phyloP scores from a whole-genome alignment of 2,888 invertebrate species.

The Disparrhopalites patrizii region DNA sequence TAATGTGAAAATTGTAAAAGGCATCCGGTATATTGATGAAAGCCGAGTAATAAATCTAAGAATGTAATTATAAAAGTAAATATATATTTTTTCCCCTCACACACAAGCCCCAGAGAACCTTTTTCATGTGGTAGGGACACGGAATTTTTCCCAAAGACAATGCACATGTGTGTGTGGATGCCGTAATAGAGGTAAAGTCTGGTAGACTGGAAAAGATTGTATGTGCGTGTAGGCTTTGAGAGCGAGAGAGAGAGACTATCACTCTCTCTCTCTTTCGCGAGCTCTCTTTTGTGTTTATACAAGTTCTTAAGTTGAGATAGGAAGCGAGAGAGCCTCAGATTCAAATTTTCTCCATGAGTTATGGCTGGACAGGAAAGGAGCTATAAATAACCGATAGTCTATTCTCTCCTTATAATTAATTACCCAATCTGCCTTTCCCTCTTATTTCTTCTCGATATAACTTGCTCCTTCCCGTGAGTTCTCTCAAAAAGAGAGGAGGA shows the following conservation, averaged over 20 bases:
- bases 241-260: conserved; percentile 2
- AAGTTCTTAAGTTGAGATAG: not conserved
- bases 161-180: not conserved
- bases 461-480: conserved; percentile 6
- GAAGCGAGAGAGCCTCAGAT: conserved; percentile 14
- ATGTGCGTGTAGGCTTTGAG: not conserved
- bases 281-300: not conserved
- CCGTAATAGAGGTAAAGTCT: not conserved
- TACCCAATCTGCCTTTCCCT: conserved; percentile 41
- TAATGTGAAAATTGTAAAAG: no score
- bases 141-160: conserved; percentile 10
- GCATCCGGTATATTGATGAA: conserved; percentile 32
- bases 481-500: not conserved
- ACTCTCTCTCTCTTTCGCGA: no score
- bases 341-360: conserved; percentile 37
- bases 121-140: not conserved
- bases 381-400: conserved; percentile 39
- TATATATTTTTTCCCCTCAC: conserved; percentile 11
- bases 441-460: conserved; percentile 27
- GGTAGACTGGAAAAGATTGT: not conserved
- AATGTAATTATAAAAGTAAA: conserved; percentile 29
- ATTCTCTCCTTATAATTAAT: conserved; percentile 45
- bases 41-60: conserved; percentile 24
- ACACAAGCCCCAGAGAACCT: not conserved
- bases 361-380: conserved; percentile 32